A percentile compares a stretch with the other conserved stretches of the same genome.
Conservation (phyloP, 2,113 vertebrate species). For the Alectura lathami region DNA sequence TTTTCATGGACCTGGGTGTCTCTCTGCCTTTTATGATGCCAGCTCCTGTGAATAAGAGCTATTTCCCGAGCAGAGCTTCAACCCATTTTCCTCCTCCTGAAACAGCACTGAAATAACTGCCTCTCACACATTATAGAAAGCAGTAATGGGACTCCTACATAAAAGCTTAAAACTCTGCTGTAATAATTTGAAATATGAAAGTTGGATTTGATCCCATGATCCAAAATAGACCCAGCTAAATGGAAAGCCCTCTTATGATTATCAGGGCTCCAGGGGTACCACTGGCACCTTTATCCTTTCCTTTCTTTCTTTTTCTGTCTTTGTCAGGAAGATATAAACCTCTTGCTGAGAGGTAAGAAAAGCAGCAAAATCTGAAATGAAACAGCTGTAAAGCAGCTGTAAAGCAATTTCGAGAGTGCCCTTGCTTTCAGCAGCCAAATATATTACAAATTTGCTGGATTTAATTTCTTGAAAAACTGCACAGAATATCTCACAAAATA, state of each 20-base stretch:
- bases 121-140: background rate
- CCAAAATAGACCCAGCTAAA: constrained; percentile 16
- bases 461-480: background rate
- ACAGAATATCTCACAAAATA: background rate
- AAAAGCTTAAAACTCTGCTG: background rate
- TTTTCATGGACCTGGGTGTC: background rate
- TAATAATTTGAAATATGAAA: background rate
- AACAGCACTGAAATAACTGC: background rate
- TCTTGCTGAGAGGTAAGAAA: background rate
- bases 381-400: background rate
- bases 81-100: background rate
- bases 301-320: background rate
- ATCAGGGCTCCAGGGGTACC: background rate
- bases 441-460: background rate
- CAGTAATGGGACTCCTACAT: background rate
- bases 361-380: background rate
- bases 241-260: background rate
- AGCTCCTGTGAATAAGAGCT: background rate
- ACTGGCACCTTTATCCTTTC: background rate
- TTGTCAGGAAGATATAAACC: background rate
- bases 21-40: background rate
- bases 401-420: background rate
- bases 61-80: constrained; percentile 4
- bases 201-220: background rate
- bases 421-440: background rate